Conservation (phyloP, 2,888 invertebrate genomes). For the Andrena bucephala region DNA sequence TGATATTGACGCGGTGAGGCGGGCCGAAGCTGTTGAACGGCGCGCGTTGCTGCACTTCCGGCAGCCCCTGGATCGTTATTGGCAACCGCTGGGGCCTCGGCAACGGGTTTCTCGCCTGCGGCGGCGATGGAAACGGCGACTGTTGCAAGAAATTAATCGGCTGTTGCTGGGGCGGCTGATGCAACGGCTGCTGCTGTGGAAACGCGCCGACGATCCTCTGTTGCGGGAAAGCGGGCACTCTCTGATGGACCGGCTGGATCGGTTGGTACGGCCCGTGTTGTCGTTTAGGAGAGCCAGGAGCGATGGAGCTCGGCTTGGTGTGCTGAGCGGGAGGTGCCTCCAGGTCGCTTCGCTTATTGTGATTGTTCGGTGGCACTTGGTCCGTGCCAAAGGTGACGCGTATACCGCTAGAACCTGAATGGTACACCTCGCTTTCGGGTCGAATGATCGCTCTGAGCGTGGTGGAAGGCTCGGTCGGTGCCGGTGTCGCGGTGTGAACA, state of each 20-base stretch:
- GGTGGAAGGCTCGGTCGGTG: slow-evolving; percentile 89
- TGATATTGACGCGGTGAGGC: slow-evolving; percentile 84
- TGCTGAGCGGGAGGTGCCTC: slow-evolving; percentile 81
- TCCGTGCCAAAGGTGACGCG: slow-evolving; percentile 93
- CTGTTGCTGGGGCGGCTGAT: slow-evolving; percentile 68
- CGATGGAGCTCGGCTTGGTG: slow-evolving; percentile 71
- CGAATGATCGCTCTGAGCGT: slow-evolving; percentile 94
- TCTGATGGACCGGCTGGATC: slow-evolving; percentile 75
- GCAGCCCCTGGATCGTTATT: slow-evolving; percentile 81
- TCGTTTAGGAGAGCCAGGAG: slow-evolving; percentile 81
- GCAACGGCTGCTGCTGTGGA: slow-evolving; percentile 83
- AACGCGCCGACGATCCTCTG: slow-evolving; percentile 83
- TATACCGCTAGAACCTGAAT: slow-evolving; percentile 91
- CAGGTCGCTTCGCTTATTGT: slow-evolving; percentile 81
- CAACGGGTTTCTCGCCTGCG: slow-evolving; percentile 56
- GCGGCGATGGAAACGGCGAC: slow-evolving; percentile 53
- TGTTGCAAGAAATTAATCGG: slow-evolving; percentile 64
- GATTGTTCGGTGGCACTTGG: slow-evolving; percentile 82
- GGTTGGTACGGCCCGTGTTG: slow-evolving; percentile 82
- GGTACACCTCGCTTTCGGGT: slow-evolving; percentile 94
- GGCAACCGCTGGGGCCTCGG: slow-evolving; percentile 78
- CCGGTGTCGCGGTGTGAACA: slow-evolving; percentile 86
- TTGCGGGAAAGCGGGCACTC: slow-evolving; percentile 81
- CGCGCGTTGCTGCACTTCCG: slow-evolving; percentile 80
- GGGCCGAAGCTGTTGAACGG: slow-evolving; percentile 81